phyloP scores from a whole-genome alignment of 2,113 vertebrate genomes.

The Nettapus auritus region DNA sequence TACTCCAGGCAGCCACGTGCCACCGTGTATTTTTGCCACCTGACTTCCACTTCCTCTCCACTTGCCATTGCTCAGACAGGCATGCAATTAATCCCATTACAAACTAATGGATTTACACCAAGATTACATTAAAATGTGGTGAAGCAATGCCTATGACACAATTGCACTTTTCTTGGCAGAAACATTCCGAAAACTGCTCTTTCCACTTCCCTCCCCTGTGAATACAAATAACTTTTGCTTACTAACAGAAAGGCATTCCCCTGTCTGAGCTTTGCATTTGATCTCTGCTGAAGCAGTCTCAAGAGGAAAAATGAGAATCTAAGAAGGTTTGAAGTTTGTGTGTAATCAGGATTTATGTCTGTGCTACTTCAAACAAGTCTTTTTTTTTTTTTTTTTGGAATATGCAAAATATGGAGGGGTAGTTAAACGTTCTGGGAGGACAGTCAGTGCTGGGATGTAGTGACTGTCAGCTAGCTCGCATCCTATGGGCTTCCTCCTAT shows the following conservation, averaged over 20 bases:
- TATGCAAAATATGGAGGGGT: background rate
- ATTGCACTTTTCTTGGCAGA: background rate
- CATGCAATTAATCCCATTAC: constrained; percentile 8
- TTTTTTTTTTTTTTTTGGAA: background rate
- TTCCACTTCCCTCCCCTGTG: background rate
- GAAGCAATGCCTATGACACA: background rate
- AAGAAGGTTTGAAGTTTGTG: background rate
- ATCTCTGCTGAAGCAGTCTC: background rate
- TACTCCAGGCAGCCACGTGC: background rate
- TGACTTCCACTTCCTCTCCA: background rate
- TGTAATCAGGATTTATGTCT: background rate
- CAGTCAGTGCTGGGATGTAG: background rate
- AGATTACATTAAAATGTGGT: background rate
- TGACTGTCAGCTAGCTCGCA: background rate
- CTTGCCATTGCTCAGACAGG: background rate
- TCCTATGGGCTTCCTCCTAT: background rate
- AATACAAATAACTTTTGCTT: background rate
- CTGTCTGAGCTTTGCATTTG: background rate
- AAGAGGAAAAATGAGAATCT: background rate
- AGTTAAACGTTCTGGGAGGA: background rate
- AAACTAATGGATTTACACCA: constrained; percentile 7
- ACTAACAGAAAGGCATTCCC: background rate
- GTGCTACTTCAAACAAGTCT: background rate
- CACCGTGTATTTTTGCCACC: background rate
- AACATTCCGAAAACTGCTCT: background rate